A percentile compares a stretch with the other conserved stretches of the same genome.
Evolutionary conservation across 2,888 invertebrate genomes (phyloP).

Genomic region (Scrobipalpa costella): DNA sequence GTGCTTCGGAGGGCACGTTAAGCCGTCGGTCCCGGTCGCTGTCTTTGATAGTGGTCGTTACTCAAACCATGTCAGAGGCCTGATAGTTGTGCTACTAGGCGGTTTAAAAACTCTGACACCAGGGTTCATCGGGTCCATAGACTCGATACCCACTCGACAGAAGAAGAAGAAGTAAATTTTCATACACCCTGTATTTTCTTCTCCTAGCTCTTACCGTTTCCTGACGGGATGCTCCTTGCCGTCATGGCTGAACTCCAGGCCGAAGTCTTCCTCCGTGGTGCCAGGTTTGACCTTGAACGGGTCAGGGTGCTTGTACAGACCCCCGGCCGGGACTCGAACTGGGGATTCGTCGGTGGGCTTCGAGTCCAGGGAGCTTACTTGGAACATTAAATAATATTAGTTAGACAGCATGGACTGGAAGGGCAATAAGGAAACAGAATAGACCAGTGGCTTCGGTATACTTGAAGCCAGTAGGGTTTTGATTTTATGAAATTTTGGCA

Average conservation of each 20-base stretch:
- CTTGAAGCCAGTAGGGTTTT: neutral
- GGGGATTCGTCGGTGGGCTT: constrained; percentile 59
- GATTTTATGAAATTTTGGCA: too few species aligned
- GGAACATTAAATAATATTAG: neutral
- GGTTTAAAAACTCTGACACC: too few species aligned
- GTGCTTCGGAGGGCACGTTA: too few species aligned
- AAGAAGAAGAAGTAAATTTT: too few species aligned
- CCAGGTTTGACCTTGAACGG: constrained; percentile 58
- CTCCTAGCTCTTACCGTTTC: constrained; percentile 49
- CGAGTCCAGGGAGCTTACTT: constrained; percentile 19
- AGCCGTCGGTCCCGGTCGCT: too few species aligned
- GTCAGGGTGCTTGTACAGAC: constrained; percentile 59
- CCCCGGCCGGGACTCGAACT: constrained; percentile 61
- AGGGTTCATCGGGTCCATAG: too few species aligned
- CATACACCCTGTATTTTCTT: too few species aligned
- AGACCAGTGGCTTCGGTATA: neutral
- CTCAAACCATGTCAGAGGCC: too few species aligned
- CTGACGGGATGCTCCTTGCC: constrained; percentile 49
- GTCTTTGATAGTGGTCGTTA: too few species aligned
- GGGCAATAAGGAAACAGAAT: neutral
- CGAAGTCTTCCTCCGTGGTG: constrained; percentile 46
- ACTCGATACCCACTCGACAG: too few species aligned
- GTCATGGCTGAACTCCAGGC: constrained; percentile 46
- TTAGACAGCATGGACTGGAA: neutral
- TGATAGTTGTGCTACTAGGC: too few species aligned